These are phyloP conservation scores for Anguilla megastoma DNA, from an alignment of 2,797 vertebrate genomes.

Conservation along the genomic window DNA sequence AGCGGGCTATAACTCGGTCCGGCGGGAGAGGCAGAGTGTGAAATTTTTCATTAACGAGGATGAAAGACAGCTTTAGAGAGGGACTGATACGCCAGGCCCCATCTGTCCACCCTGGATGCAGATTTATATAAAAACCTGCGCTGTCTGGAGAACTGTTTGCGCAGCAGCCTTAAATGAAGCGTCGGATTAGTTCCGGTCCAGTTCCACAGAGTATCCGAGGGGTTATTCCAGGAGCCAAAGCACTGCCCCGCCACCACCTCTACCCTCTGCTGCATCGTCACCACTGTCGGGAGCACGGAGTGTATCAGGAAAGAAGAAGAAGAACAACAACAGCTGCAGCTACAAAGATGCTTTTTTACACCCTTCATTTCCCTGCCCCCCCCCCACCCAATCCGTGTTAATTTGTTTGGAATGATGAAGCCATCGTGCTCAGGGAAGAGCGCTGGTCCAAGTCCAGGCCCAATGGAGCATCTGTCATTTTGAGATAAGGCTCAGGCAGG, in stretches of 20 bases:
- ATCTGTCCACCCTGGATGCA: not conserved
- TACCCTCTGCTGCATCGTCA: not conserved
- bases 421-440: constrained; percentile 34
- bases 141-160: not conserved
- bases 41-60: constrained; percentile 23
- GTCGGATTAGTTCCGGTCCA: constrained; percentile 37
- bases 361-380: not conserved
- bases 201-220: not conserved
- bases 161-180: constrained; percentile 32
- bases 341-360: not conserved
- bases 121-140: not conserved
- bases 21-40: constrained; percentile 21
- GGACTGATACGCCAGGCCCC: not conserved
- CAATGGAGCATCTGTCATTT: constrained; percentile 36
- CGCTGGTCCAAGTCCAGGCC: constrained; percentile 25
- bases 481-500: not conserved
- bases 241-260: constrained; percentile 17
- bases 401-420: constrained; percentile 35
- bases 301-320: constrained; percentile 31
- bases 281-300: not conserved
- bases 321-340: not conserved
- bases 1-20: not conserved
- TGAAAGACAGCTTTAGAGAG: not conserved
- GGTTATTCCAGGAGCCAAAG: constrained; percentile 3
- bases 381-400: not conserved